A percentile compares a stretch with the other conserved stretches of the same genome.
phyloP scores from a whole-genome alignment of 2,113 vertebrate genomes.

The Phalacrocorax pelagicus region DNA sequence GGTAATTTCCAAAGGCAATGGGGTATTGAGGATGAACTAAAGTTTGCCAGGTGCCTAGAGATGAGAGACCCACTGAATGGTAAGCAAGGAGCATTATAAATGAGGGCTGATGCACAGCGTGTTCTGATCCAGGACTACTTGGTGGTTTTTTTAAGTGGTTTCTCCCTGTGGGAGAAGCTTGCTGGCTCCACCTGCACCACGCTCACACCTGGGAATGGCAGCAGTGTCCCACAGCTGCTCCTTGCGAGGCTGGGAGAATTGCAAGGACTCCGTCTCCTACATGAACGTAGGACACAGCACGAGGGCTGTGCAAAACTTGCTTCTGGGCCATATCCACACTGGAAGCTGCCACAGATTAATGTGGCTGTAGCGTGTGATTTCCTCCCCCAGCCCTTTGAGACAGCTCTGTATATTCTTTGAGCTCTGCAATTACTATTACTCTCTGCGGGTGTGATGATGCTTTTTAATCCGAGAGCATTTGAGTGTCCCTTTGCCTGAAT shows the following conservation, averaged over 20 bases:
- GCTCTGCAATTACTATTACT: not conserved
- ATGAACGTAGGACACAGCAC: fast-evolving
- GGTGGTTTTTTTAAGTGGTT: not conserved
- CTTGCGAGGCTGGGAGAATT: not conserved
- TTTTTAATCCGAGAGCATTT: fast-evolving
- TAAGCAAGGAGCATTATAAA: not conserved
- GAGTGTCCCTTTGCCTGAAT: not conserved
- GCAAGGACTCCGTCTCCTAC: not conserved
- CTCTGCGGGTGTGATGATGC: not conserved
- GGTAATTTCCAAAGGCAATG: not conserved
- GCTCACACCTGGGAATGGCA: not conserved
- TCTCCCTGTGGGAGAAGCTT: fast-evolving
- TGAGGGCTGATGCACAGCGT: not conserved
- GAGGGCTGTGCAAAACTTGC: not conserved
- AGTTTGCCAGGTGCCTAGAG: not conserved
- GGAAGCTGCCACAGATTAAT: not conserved
- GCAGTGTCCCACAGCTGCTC: not conserved
- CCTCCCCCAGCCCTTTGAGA: not conserved
- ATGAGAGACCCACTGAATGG: not conserved
- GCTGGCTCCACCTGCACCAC: fast-evolving
- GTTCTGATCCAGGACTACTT: not conserved
- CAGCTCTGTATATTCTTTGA: fast-evolving
- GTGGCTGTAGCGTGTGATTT: not conserved
- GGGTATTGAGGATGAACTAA: not conserved
- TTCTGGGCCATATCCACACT: not conserved